phyloP scores from a whole-genome alignment of 1,140 invertebrate species.

The Chymomyza costata region DNA sequence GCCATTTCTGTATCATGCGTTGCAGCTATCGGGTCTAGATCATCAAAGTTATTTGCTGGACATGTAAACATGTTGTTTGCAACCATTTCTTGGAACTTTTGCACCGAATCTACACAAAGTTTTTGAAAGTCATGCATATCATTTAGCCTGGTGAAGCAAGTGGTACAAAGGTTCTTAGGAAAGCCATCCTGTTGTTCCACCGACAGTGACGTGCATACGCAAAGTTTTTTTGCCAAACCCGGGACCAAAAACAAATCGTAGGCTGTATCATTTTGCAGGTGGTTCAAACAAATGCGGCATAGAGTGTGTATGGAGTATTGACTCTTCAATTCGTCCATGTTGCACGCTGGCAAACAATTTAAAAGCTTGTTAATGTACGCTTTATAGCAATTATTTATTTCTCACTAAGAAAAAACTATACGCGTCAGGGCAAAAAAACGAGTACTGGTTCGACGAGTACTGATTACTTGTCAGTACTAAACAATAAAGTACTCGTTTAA shows the following conservation, averaged over 20 bases:
- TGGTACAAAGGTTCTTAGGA: slow-evolving; percentile 62
- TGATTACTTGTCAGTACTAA: not conserved
- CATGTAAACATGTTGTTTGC: slow-evolving; percentile 49
- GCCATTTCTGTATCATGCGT: slow-evolving; percentile 33
- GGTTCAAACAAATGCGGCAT: slow-evolving; percentile 62
- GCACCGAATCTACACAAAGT: slow-evolving; percentile 58
- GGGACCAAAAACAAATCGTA: slow-evolving; percentile 64
- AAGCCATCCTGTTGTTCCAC: slow-evolving; percentile 67
- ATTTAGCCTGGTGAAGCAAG: slow-evolving; percentile 56
- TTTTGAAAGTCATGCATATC: slow-evolving; percentile 66
- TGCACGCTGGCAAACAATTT: slow-evolving; percentile 18
- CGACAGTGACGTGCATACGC: slow-evolving; percentile 59
- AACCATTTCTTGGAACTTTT: slow-evolving; percentile 66
- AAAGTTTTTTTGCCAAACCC: slow-evolving; percentile 63
- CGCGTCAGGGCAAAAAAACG: not conserved
- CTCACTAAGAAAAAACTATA: too few relatives aligned
- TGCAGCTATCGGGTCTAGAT: slow-evolving; percentile 31
- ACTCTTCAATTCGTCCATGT: slow-evolving; percentile 55
- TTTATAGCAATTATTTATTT: slow-evolving; percentile 13
- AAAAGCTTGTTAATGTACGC: slow-evolving; percentile 5
- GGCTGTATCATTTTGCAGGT: slow-evolving; percentile 42
- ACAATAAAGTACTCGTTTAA: slow-evolving; percentile 9
- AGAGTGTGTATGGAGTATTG: slow-evolving; percentile 64
- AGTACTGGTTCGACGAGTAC: not conserved
- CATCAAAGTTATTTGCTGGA: slow-evolving; percentile 45